Conservation (phyloP, 2,113 vertebrate genomes). For the Macrotus californicus region DNA sequence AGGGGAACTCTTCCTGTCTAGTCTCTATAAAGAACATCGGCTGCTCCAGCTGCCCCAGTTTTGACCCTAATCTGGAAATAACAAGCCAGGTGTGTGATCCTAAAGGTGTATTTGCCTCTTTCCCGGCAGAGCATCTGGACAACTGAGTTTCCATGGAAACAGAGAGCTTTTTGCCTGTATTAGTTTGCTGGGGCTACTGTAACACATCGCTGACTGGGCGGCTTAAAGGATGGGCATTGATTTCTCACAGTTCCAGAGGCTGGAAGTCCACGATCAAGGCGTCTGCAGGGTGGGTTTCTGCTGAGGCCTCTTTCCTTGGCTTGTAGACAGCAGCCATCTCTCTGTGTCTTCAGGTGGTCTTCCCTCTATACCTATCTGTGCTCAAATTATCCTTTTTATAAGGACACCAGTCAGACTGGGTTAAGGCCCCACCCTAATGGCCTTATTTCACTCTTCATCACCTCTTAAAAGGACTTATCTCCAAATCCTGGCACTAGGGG, state of each 20-base stretch:
- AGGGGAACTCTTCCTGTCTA: neutral
- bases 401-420: neutral
- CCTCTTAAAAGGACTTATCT: neutral
- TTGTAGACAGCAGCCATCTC: neutral
- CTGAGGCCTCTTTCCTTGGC: neutral
- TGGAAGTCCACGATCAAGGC: neutral
- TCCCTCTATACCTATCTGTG: neutral
- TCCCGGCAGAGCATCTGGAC: neutral
- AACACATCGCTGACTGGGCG: neutral
- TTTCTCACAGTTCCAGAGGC: neutral
- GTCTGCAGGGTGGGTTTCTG: neutral
- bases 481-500: neutral
- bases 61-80: neutral
- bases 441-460: neutral
- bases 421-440: neutral
- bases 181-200: neutral
- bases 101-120: neutral
- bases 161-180: neutral
- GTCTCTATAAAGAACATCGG: neutral
- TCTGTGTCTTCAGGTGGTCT: neutral
- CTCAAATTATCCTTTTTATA: neutral
- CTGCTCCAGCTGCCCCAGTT: neutral
- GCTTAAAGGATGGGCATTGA: too few species aligned
- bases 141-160: neutral
- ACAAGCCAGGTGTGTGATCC: neutral